Base-by-base conservation (phyloP, 2,888 invertebrate species). In the Notocelia uddmanniana region DNA sequence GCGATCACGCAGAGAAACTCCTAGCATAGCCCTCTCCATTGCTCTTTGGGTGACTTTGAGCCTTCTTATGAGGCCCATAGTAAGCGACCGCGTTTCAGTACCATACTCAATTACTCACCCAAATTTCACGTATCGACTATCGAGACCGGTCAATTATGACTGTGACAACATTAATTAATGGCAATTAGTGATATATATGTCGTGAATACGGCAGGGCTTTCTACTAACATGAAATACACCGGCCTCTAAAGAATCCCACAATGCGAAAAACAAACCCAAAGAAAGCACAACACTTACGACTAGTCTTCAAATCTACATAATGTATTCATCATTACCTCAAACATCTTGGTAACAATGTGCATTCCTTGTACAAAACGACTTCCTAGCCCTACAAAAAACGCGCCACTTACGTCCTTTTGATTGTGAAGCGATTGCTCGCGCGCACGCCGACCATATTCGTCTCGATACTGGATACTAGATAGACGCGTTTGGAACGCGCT, bases 381-480 rank as follows among this genome's bases (percentile, higher is more conserved):
- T 11, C n/a, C 0, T 64, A 37, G 21, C 10, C 37, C 15, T n/a
- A 54, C n/a, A 37, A 60, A 63, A 62, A 19, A n/a, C 21, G 3
- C 0, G 52, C 6, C 10, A 23, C 18, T 18, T 64, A n/a, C 21
- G 21, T 2, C 64, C 3, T 54, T 64, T 37, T 37, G 9, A 5
- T 19, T n/a, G 3, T 11, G 37, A 31, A 18, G 23, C 5, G 19
- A n/a, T n/a, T 26, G 15, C 21, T 23, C 37, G 79, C 74, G 82
- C 78, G 73, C 76, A 59, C 79, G 80, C 82, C 81, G 85, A 79
- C 89, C 89, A 87, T 89, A 86, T 87, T 80, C 74, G 88, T 77
- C 74, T 68, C 64, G 68, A n/a, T n/a, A 31, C 31, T 9, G 8
- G 31, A 72, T 62, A 62, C 23, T 15, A 60, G 80, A 79, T 76